Conservation (phyloP, 2,113 vertebrate genomes). For the Sula dactylatra region DNA sequence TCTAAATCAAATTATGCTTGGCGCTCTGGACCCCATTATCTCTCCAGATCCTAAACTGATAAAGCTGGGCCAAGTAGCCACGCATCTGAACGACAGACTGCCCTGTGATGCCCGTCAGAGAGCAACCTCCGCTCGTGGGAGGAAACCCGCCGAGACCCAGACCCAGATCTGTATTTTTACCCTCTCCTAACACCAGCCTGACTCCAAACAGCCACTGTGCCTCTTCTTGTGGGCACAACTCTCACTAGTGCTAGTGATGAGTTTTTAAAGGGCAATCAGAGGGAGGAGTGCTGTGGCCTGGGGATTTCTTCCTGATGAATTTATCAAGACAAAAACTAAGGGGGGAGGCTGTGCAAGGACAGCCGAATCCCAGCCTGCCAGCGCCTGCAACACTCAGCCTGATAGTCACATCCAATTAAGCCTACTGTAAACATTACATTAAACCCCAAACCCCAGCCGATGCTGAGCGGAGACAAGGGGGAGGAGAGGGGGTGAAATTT, state of each 20-base stretch:
- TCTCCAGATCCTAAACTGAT: not conserved
- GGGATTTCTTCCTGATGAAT: not conserved
- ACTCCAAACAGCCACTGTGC: rapidly evolving
- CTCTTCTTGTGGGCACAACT: not conserved
- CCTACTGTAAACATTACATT: not conserved
- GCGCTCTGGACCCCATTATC: not conserved
- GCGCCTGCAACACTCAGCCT: not conserved
- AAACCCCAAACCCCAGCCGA: not conserved
- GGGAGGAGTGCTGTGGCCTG: not conserved
- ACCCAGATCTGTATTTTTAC: not conserved
- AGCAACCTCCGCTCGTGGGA: not conserved
- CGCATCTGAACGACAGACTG: rapidly evolving
- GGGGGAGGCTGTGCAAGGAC: not conserved
- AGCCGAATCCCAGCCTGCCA: not conserved
- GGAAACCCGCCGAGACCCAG: not conserved
- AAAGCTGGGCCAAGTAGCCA: not conserved
- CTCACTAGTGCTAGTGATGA: rapidly evolving
- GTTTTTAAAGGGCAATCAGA: not conserved
- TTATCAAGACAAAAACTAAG: not conserved
- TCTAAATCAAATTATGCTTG: not conserved
- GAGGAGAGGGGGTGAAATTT: not conserved
- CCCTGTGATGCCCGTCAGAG: rapidly evolving
- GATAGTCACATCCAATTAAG: not conserved
- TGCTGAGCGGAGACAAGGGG: not conserved
- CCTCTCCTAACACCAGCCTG: not conserved